A percentile compares a stretch with the other conserved stretches of the same genome.
Evolutionary conservation across 2,888 invertebrate genomes (phyloP).

Genomic region (Odontomyia ornata): DNA sequence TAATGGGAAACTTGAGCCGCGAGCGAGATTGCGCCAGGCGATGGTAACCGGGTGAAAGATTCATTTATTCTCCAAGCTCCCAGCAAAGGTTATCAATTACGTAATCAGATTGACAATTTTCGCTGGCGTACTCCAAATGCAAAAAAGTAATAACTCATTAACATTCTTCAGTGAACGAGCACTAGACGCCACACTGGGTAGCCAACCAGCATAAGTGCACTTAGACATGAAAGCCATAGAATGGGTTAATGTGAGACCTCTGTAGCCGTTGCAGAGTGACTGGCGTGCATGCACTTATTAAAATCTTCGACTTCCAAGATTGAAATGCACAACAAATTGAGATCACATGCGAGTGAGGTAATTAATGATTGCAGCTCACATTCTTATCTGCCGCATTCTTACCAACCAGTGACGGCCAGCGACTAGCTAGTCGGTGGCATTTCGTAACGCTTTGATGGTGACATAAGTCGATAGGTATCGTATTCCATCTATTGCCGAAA

Average conservation of each 20-base stretch:
- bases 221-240: neutral
- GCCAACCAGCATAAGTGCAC: neutral
- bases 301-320: neutral
- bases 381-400: conserved; percentile 3
- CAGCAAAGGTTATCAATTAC: neutral
- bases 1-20: too few species aligned
- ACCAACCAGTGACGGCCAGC: neutral
- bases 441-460: conserved; percentile 22
- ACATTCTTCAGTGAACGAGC: neutral
- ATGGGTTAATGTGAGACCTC: neutral
- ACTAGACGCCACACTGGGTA: neutral
- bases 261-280: neutral
- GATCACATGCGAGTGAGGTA: conserved; percentile 32
- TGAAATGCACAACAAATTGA: conserved; percentile 36
- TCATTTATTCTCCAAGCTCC: neutral
- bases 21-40: too few species aligned
- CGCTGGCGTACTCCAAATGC: neutral
- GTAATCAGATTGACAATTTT: neutral
- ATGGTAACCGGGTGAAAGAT: too few species aligned
- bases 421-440: neutral
- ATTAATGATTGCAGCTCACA: conserved; percentile 6
- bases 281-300: conserved; percentile 11
- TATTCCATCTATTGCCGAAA: conserved; percentile 36
- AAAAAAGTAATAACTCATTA: neutral
- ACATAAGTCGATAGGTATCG: conserved; percentile 25